Evolutionary conservation across 2,797 vertebrate species (phyloP), one percentile per base, ranked within the genome.

Genomic region (Epinephelus awoara): DNA sequence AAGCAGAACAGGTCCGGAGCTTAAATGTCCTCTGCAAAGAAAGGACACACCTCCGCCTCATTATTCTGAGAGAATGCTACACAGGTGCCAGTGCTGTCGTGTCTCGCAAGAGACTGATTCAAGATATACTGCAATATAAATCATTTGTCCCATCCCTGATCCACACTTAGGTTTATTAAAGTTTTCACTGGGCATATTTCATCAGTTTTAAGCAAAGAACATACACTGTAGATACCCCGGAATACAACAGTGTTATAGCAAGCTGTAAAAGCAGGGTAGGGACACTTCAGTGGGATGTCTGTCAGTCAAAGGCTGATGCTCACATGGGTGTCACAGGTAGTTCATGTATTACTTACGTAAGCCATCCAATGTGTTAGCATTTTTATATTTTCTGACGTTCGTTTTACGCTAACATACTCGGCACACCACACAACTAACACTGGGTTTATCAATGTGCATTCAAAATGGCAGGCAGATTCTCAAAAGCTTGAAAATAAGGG

Each of bases 401-500:
- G 0, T 44, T 64, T 66, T 59, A 46, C 47, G 54, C 46, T 4
- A 47, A 57, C 44, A 52, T 19, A 3, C 14, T n/a, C 34, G 46
- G 2, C 1, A 17, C 15, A 14, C 27, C 3, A 21, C 27, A 55
- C 19, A 62, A 10, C 44, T 46, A 1, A 0, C 47, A 47, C 23
- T n/a, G 5, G 23, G 27, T 19, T 62, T 42, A 44, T 52, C 54
- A 34, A 47, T 40, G n/a, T 47, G 5, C 38, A 65, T 67, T 57
- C 50, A 56, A 1, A 25, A 29, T 15, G 3, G 18, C 4, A 21
- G 13, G 4, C 21, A 73, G 54, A 64, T 40, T 62, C 54, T 51
- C 23, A 57, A 18, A 72, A 64, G 12, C 21, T 29, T 56, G 18
- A 58, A 50, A 67, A 67, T 50, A n/a, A n/a, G n/a, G 54, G 19